A percentile compares a stretch with the other conserved stretches of the same genome.
These are phyloP conservation scores for Spilarctia lutea DNA, from an alignment of 2,888 invertebrate species.

Conservation along the genomic window DNA sequence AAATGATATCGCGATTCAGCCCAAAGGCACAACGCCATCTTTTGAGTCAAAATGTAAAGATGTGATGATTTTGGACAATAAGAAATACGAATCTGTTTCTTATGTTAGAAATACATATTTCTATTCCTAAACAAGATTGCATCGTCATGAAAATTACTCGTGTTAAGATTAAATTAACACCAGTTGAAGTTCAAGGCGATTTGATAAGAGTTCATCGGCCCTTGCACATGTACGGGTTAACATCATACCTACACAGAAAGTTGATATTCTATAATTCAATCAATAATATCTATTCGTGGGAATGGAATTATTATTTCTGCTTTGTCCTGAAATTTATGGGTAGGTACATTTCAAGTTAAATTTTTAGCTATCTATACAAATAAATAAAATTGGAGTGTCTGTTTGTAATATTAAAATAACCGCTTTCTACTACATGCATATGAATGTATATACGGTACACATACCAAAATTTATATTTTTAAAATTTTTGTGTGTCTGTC, in stretches of 20 bases:
- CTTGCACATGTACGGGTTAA: slow-evolving; percentile 61
- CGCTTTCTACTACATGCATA: no score
- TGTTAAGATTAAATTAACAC: slow-evolving; percentile 32
- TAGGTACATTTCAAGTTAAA: not conserved
- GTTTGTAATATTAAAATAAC: no score
- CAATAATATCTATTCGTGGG: not conserved
- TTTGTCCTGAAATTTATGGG: not conserved
- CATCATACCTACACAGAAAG: slow-evolving; percentile 49
- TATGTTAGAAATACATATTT: not conserved
- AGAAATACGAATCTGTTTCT: not conserved
- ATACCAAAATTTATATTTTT: no score
- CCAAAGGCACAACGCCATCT: no score
- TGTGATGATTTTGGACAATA: no score
- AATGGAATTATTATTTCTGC: not conserved
- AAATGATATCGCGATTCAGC: no score
- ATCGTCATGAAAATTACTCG: slow-evolving; percentile 29
- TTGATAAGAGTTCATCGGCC: slow-evolving; percentile 71
- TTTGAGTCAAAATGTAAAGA: no score
- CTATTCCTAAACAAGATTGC: slow-evolving; percentile 2
- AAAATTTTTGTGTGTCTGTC: no score
- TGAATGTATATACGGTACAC: no score
- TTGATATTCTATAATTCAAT: not conserved
- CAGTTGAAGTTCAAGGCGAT: slow-evolving; percentile 58
- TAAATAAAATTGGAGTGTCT: no score
- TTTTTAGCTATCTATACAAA: no score